Conservation (phyloP, 2,113 vertebrate species). For the Neolamprologus modestus region DNA sequence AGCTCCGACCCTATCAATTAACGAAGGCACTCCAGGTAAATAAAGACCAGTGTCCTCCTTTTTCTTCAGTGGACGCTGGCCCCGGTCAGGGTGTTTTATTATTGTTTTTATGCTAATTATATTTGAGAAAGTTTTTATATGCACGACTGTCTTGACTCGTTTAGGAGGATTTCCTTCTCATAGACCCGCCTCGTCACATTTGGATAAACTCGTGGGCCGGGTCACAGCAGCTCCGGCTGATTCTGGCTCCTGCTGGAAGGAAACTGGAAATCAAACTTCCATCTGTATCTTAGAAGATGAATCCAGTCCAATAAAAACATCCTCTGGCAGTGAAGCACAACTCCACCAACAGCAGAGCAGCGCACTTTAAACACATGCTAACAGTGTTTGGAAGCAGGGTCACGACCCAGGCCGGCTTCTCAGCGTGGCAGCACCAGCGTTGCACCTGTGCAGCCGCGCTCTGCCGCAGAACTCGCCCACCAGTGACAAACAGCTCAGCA, state of each 20-base stretch:
- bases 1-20: background rate
- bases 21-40: fast-evolving
- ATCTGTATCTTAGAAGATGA: background rate
- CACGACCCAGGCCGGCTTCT: fast-evolving
- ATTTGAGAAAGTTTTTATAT: background rate
- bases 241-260: background rate
- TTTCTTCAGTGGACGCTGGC: background rate
- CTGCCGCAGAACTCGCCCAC: background rate
- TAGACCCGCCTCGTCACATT: background rate
- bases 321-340: background rate
- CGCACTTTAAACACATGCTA: fast-evolving
- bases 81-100: background rate
- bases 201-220: fast-evolving
- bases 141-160: background rate
- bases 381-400: background rate
- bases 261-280: background rate
- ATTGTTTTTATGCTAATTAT: background rate
- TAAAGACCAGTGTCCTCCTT: background rate
- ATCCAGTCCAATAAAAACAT: background rate
- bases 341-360: background rate
- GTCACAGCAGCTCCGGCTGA: background rate
- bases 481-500: background rate
- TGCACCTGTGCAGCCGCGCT: background rate
- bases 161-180: background rate
- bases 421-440: fast-evolving